These are phyloP conservation scores for Phrynocephalus vlangalii DNA, from an alignment of 2,797 vertebrate species.

Conservation along the genomic window DNA sequence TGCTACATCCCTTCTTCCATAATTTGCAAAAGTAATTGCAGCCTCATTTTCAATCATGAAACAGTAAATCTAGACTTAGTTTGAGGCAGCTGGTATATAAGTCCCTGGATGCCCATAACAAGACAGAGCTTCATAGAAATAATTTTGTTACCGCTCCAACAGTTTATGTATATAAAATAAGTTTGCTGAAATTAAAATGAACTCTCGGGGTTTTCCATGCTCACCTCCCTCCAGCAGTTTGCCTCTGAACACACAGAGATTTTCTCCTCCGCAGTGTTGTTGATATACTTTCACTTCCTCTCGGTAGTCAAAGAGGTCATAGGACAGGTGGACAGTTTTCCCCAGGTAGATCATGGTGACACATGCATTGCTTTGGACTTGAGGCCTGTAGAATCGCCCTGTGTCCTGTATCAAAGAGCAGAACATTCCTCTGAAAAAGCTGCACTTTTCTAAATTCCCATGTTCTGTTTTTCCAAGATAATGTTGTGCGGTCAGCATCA, in stretches of 20 bases:
- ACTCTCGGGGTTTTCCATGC: conserved; percentile 48
- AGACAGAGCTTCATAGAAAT: conserved; percentile 60
- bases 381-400: conserved; percentile 77
- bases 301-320: conserved; percentile 77
- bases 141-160: conserved; percentile 53
- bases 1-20: conserved; percentile 55
- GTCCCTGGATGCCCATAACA: conserved; percentile 50
- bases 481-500: background rate
- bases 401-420: conserved; percentile 77
- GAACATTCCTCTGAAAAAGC: conserved; percentile 44
- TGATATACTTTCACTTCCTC: conserved; percentile 94
- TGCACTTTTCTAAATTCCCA: background rate
- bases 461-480: background rate
- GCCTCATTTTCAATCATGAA: conserved; percentile 59
- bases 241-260: conserved; percentile 92
- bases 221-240: conserved; percentile 89
- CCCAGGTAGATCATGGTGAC: conserved; percentile 92
- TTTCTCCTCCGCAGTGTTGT: conserved; percentile 96
- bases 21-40: conserved; percentile 60
- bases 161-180: conserved; percentile 51
- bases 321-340: conserved; percentile 85
- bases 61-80: conserved; percentile 64
- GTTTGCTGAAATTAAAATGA: conserved; percentile 25
- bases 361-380: conserved; percentile 80
- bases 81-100: conserved; percentile 62